A percentile compares a stretch with the other conserved stretches of the same genome.
phyloP scores from a whole-genome alignment of 2,797 vertebrate species.

The Acipenser ruthenus region DNA sequence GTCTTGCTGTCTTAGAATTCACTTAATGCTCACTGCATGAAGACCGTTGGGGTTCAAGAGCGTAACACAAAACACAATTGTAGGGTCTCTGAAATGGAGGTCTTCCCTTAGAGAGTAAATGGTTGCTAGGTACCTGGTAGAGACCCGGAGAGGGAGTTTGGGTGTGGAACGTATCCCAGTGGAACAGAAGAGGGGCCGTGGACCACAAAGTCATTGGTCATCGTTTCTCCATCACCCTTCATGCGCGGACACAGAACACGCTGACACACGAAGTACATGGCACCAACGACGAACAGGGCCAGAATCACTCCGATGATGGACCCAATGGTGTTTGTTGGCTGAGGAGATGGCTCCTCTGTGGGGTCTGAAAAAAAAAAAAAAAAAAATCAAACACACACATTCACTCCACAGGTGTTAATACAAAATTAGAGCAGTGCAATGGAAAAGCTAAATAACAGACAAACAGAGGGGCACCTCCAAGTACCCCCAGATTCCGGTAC shows the following conservation, averaged over 20 bases:
- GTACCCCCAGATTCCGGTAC: no score
- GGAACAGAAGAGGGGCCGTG: constrained; percentile 83
- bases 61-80: no score
- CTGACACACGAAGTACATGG: constrained; percentile 92
- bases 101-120: no score
- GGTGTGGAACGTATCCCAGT: constrained; percentile 87
- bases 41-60: no score
- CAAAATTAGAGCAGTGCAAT: no score
- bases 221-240: constrained; percentile 90
- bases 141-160: constrained; percentile 82
- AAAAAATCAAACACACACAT: no score
- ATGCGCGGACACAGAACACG: constrained; percentile 88
- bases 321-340: constrained; percentile 82
- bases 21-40: no score
- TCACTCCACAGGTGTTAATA: no score
- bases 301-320: constrained; percentile 90
- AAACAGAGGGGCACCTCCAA: no score
- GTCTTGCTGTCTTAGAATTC: no score
- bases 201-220: constrained; percentile 88
- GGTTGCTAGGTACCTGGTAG: constrained; percentile 70
- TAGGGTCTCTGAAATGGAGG: no score
- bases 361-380: constrained; percentile 55
- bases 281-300: constrained; percentile 84
- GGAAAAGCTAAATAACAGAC: no score
- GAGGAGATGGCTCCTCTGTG: constrained; percentile 81